phyloP scores from a whole-genome alignment of 2,797 vertebrate species.

The Gambusia yucatana region DNA sequence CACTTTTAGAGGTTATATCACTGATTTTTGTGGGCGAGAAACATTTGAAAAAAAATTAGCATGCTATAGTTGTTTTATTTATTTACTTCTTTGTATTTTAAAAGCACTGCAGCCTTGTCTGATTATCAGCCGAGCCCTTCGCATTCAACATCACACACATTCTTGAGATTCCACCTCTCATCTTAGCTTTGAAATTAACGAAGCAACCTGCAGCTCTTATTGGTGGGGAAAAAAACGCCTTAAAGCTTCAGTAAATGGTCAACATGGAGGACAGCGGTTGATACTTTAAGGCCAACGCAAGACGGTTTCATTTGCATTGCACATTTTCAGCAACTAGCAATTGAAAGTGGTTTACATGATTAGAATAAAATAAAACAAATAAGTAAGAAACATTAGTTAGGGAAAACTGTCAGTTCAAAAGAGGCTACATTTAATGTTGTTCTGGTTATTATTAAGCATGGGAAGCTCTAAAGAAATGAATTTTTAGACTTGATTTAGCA shows the following conservation, averaged over 20 bases:
- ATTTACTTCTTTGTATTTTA: background rate
- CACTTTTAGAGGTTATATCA: background rate
- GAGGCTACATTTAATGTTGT: too few relatives aligned
- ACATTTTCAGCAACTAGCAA: background rate
- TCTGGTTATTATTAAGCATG: too few relatives aligned
- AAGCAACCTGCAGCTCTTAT: background rate
- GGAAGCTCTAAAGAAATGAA: too few relatives aligned
- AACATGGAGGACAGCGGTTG: background rate
- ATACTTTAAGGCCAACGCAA: background rate
- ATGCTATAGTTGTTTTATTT: background rate
- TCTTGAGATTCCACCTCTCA: background rate
- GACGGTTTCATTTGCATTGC: too few relatives aligned
- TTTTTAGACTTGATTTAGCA: too few relatives aligned
- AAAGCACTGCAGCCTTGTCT: background rate
- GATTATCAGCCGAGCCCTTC: conserved; percentile 14
- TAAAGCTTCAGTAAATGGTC: background rate
- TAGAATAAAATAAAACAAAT: background rate
- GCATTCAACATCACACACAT: conserved; percentile 4
- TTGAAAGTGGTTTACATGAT: background rate
- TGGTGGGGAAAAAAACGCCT: background rate
- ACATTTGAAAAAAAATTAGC: background rate
- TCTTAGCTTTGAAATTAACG: conserved; percentile 2
- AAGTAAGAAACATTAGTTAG: background rate
- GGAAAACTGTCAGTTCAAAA: too few relatives aligned
- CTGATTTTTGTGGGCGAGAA: background rate